phyloP scores from a whole-genome alignment of 2,797 vertebrate genomes.

The Chiloscyllium punctatum region DNA sequence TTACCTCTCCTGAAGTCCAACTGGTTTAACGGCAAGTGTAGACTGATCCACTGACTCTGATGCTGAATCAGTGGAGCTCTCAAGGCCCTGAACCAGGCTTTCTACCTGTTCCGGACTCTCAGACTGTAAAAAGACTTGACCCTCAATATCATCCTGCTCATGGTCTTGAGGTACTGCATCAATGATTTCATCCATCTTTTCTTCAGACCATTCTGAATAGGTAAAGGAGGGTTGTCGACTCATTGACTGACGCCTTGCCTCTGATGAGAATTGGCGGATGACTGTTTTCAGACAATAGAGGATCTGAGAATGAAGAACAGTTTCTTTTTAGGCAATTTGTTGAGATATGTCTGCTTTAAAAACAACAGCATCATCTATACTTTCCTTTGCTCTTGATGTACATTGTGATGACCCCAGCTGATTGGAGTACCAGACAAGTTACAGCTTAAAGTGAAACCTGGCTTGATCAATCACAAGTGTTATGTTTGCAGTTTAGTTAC shows the following conservation, averaged over 20 bases:
- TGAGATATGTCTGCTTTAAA: neutral
- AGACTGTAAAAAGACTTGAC: slow-evolving; percentile 1
- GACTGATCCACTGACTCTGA: slow-evolving; percentile 69
- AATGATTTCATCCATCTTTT: neutral
- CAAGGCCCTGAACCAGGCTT: slow-evolving; percentile 83
- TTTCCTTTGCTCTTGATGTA: neutral
- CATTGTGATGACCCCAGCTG: neutral
- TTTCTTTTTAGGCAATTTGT: neutral
- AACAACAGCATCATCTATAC: neutral
- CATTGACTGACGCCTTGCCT: slow-evolving; percentile 87
- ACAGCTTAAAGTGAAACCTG: too few relatives aligned
- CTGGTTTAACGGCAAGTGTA: slow-evolving; percentile 82
- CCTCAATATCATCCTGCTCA: neutral
- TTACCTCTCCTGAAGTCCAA: slow-evolving; percentile 95
- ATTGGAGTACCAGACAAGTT: too few relatives aligned
- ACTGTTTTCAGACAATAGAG: slow-evolving; percentile 68
- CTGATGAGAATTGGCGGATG: slow-evolving; percentile 50
- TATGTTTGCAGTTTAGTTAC: too few relatives aligned
- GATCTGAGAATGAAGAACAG: slow-evolving; percentile 58
- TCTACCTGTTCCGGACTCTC: slow-evolving; percentile 15
- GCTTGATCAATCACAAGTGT: too few relatives aligned
- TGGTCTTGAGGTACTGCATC: neutral
- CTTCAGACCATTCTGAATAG: slow-evolving; percentile 93
- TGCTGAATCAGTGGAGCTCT: slow-evolving; percentile 76
- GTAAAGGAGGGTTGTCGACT: slow-evolving; percentile 96